Percentiles rank a stretch among this genome's conserved stretches.
Evolutionary conservation across 2,797 vertebrate genomes (phyloP).

Genomic region (Decapterus maruadsi): DNA sequence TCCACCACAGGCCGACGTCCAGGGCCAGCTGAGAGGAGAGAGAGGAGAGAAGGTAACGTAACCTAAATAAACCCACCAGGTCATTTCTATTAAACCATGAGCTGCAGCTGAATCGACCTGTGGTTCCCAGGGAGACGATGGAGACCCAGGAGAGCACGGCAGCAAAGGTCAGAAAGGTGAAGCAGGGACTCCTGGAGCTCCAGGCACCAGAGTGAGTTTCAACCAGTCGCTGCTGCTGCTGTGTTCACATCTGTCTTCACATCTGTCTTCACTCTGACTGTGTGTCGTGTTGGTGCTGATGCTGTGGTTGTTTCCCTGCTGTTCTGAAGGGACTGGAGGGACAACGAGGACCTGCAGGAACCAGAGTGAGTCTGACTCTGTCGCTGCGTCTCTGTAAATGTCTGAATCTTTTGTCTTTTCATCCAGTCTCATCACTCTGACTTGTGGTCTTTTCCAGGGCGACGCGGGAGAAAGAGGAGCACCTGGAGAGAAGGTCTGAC

Average conservation of each 20-base stretch:
- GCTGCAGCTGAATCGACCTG: too few relatives aligned
- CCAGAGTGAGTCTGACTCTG: conserved; percentile 87
- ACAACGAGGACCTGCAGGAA: conserved; percentile 88
- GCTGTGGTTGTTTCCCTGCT: conserved; percentile 47
- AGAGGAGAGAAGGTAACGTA: conserved; percentile 85
- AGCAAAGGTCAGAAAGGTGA: conserved; percentile 91
- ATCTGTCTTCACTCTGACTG: too few relatives aligned
- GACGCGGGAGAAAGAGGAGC: conserved; percentile 91
- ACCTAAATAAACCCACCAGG: neutral
- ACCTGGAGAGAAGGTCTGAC: conserved; percentile 93
- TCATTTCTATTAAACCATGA: too few relatives aligned
- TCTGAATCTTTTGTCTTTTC: conserved; percentile 7
- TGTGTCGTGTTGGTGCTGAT: too few relatives aligned
- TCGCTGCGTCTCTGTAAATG: conserved; percentile 6
- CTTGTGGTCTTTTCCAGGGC: conserved; percentile 84
- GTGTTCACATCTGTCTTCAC: conserved; percentile 27
- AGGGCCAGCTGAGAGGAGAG: conserved; percentile 71
- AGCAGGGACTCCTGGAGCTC: conserved; percentile 82
- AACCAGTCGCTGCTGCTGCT: conserved; percentile 6
- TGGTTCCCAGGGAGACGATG: conserved; percentile 89
- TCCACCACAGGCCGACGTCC: conserved; percentile 64
- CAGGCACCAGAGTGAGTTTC: conserved; percentile 89
- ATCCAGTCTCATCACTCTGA: neutral
- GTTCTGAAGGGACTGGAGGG: conserved; percentile 90
- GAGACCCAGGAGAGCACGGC: conserved; percentile 92